Evolutionary conservation across 2,113 vertebrate genomes (phyloP).

Genomic region (Chinchilla lanigera): DNA sequence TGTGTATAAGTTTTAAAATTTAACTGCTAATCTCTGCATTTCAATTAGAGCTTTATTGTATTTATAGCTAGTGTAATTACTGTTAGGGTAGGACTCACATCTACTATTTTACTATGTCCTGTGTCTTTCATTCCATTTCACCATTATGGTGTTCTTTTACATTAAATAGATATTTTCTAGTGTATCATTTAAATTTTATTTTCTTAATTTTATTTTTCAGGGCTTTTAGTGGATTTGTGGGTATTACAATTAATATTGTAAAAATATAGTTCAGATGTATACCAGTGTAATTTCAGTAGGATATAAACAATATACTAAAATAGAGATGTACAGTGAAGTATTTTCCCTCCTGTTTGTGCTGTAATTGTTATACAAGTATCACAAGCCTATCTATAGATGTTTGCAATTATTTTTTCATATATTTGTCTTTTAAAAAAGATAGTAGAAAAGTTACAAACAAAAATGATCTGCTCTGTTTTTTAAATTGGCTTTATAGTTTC

Average conservation of each 20-base stretch:
- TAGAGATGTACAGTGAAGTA: background rate
- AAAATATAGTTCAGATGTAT: background rate
- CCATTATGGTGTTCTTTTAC: background rate
- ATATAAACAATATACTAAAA: background rate
- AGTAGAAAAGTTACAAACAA: background rate
- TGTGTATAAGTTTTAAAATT: background rate
- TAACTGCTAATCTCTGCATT: background rate
- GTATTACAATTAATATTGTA: background rate
- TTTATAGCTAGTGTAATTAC: background rate
- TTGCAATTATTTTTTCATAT: background rate
- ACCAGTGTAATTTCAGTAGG: background rate
- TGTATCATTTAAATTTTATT: background rate
- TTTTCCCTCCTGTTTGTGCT: background rate
- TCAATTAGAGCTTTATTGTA: background rate
- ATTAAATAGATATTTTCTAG: background rate
- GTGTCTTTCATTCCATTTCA: background rate
- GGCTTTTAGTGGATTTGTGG: background rate
- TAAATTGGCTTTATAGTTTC: background rate
- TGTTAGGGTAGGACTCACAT: background rate
- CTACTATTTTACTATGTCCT: background rate
- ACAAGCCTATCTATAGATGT: background rate
- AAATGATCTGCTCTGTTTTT: background rate
- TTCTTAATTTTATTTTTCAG: background rate
- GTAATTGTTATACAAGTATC: background rate
- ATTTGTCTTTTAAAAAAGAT: background rate